Evolutionary conservation across 2,888 invertebrate genomes (phyloP).

Genomic region (Scaptomyza caliginosa): DNA sequence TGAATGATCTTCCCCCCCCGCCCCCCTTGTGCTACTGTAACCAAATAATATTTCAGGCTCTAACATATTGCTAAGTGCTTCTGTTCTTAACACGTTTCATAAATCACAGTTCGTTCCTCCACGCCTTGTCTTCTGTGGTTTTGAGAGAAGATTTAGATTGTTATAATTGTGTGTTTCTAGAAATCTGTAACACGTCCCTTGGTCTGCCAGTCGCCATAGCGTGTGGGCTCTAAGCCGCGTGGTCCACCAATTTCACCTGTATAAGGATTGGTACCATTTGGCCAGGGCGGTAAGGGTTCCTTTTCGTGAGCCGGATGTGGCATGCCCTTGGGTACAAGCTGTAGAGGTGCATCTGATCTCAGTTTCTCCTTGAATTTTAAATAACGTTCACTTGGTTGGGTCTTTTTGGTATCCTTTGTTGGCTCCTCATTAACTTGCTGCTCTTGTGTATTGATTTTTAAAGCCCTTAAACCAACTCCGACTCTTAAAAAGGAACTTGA

Average conservation of each 20-base stretch:
- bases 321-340: constrained; percentile 90
- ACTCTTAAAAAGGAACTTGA: background rate
- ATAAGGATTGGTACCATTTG: constrained; percentile 92
- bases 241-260: constrained; percentile 98
- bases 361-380: constrained; percentile 90
- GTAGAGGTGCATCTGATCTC: constrained; percentile 87
- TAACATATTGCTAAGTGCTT: constrained; percentile 64
- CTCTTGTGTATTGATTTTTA: background rate
- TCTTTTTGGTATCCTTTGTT: background rate
- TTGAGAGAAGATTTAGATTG: background rate
- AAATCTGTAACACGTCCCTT: constrained; percentile 98
- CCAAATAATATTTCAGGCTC: constrained; percentile 19
- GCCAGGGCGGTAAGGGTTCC: constrained; percentile 92
- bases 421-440: background rate
- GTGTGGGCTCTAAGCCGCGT: constrained; percentile 98
- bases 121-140: background rate
- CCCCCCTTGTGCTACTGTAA: constrained; percentile 67
- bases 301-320: constrained; percentile 90
- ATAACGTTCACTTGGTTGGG: constrained; percentile 85
- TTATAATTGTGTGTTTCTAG: constrained; percentile 83
- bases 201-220: constrained; percentile 99
- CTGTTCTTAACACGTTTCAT: constrained; percentile 59
- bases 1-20: constrained; percentile 32
- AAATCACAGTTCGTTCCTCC: constrained; percentile 48
- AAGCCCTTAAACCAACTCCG: fast-evolving